Conservation (phyloP, 2,888 invertebrate species). For the Torymus tubicola region DNA sequence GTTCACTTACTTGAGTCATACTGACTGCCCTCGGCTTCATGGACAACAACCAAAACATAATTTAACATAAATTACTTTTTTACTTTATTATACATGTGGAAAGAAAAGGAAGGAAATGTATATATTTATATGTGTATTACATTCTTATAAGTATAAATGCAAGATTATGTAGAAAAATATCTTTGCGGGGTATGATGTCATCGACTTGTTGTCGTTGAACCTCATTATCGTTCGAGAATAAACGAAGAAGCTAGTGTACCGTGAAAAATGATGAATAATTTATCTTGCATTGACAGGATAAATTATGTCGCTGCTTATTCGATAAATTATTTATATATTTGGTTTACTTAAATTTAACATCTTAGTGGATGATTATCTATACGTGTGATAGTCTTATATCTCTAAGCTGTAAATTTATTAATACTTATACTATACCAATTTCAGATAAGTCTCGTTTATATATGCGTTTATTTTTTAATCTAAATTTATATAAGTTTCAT, state of each 20-base stretch:
- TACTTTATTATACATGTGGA: conserved; percentile 41
- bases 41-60: conserved; percentile 71
- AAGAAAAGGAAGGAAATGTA: conserved; percentile 8
- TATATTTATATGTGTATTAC: conserved; percentile 27
- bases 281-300: too few species aligned
- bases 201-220: not conserved
- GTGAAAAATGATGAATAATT: too few species aligned
- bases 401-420: too few species aligned
- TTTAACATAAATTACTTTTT: conserved; percentile 53
- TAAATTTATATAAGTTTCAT: too few species aligned
- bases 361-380: too few species aligned
- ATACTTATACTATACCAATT: too few species aligned
- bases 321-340: too few species aligned
- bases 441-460: too few species aligned
- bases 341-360: too few species aligned
- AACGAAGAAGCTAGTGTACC: not conserved
- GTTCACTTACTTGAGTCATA: conserved; percentile 74
- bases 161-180: conserved; percentile 11
- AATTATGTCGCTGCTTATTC: too few species aligned
- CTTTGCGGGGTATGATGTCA: conserved; percentile 14
- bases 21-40: conserved; percentile 73
- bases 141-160: conserved; percentile 27
- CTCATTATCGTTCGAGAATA: not conserved
- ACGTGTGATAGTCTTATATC: too few species aligned
- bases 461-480: too few species aligned